phyloP scores from a whole-genome alignment of 1,140 invertebrate species.

The Neodiprion pinetum region DNA sequence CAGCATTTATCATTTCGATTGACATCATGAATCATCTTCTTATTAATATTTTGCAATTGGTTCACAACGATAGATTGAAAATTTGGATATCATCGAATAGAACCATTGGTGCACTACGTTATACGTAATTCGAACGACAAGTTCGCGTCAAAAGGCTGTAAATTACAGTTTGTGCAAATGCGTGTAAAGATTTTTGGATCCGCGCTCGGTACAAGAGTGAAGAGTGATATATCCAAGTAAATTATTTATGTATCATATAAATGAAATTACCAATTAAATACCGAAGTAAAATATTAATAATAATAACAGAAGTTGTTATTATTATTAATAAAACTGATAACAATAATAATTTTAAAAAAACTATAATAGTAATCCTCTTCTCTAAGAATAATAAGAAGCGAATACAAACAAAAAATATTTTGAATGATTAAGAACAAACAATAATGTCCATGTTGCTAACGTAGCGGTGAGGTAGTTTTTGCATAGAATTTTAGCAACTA shows the following conservation, averaged over 20 bases:
- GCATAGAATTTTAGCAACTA: slow-evolving; percentile 26
- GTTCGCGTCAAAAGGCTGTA: too few species aligned
- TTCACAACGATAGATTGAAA: too few species aligned
- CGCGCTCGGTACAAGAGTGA: slow-evolving; percentile 21
- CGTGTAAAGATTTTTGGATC: slow-evolving; percentile 28
- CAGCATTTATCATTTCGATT: too few species aligned
- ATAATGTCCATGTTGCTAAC: slow-evolving; percentile 50
- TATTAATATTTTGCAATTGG: too few species aligned
- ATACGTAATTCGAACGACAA: too few species aligned
- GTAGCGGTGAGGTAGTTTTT: slow-evolving; percentile 41
- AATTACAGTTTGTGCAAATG: too few species aligned
- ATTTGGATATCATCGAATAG: too few species aligned
- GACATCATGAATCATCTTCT: too few species aligned
- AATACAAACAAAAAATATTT: slow-evolving; percentile 35
- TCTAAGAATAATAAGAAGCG: slow-evolving; percentile 29
- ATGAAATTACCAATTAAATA: slow-evolving; percentile 14
- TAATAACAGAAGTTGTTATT: background rate
- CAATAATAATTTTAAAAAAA: slow-evolving; percentile 16
- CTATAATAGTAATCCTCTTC: slow-evolving; percentile 30
- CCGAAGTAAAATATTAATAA: slow-evolving; percentile 21
- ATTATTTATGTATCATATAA: slow-evolving; percentile 13
- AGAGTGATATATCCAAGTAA: slow-evolving; percentile 23
- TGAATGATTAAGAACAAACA: slow-evolving; percentile 27
- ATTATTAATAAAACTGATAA: slow-evolving; percentile 6
- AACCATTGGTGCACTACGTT: too few species aligned